Percentiles rank a stretch among this genome's conserved stretches.
These are phyloP conservation scores for Musca vetustissima DNA, from an alignment of 1,140 invertebrate species.

Conservation along the genomic window DNA sequence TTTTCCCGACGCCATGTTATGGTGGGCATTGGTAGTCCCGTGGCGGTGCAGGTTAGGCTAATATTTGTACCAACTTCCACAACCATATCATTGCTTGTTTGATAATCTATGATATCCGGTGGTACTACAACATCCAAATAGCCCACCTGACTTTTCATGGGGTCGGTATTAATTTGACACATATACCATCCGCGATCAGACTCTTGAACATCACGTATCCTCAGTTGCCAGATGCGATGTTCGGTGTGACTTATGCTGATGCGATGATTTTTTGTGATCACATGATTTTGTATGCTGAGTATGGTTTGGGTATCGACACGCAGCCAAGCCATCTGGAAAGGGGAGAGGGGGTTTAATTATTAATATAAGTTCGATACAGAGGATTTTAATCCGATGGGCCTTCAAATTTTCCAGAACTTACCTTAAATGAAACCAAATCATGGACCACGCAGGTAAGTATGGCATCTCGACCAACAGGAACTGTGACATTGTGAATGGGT, in stretches of 20 bases:
- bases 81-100: constrained; percentile 73
- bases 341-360: too few relatives aligned
- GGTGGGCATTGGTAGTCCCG: constrained; percentile 67
- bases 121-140: constrained; percentile 86
- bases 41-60: constrained; percentile 72
- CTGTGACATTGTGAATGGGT: constrained; percentile 76
- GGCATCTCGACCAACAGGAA: constrained; percentile 76
- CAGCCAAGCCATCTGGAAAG: constrained; percentile 79
- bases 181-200: constrained; percentile 82
- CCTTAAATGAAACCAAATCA: constrained; percentile 76
- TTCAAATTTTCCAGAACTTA: constrained; percentile 47
- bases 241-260: constrained; percentile 81
- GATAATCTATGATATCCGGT: constrained; percentile 73
- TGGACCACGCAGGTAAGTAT: constrained; percentile 78
- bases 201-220: constrained; percentile 78
- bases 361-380: too few relatives aligned
- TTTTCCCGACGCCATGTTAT: constrained; percentile 72
- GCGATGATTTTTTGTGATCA: constrained; percentile 85
- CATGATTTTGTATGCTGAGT: constrained; percentile 81
- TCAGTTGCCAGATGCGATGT: constrained; percentile 79
- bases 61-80: constrained; percentile 74
- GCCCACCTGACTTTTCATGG: constrained; percentile 87
- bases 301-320: constrained; percentile 90
- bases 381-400: too few relatives aligned
- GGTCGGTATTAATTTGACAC: constrained; percentile 90